Evolutionary conservation across 2,888 invertebrate genomes (phyloP).

Genomic region (Oligia latruncula): DNA sequence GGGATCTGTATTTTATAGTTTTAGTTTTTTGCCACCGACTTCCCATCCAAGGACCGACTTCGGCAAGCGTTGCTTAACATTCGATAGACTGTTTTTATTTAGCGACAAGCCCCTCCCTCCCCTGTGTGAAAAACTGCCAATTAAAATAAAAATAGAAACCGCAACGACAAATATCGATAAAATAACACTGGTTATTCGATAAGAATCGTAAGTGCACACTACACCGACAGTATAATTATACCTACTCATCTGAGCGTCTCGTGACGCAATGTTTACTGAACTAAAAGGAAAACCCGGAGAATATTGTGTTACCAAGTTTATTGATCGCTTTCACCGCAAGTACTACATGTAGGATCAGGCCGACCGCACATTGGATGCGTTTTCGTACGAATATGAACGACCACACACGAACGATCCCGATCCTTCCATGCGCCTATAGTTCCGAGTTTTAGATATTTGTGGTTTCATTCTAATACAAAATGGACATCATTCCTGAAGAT

Average conservation of each 20-base stretch:
- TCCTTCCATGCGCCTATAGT: neutral
- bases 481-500: neutral
- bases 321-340: conserved; percentile 54
- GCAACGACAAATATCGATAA: conserved; percentile 6
- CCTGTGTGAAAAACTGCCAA: too few relatives aligned
- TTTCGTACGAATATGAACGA: conserved; percentile 18
- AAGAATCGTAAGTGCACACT: conserved; percentile 18
- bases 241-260: conserved; percentile 8
- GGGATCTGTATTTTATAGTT: too few relatives aligned
- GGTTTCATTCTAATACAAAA: neutral
- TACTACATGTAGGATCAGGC: conserved; percentile 19
- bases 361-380: conserved; percentile 25
- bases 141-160: neutral
- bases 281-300: conserved; percentile 61
- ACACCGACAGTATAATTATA: conserved; percentile 27
- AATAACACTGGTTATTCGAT: conserved; percentile 4
- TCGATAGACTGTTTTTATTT: too few relatives aligned
- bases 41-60: too few relatives aligned
- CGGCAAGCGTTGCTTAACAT: too few relatives aligned
- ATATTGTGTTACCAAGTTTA: conserved; percentile 58
- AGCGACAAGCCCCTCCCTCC: too few relatives aligned
- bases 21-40: too few relatives aligned
- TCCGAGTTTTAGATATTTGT: too few relatives aligned
- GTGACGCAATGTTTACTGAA: conserved; percentile 46
- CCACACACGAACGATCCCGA: neutral